phyloP scores from a whole-genome alignment of 2,888 invertebrate genomes.

The Spilosoma lubricipeda region DNA sequence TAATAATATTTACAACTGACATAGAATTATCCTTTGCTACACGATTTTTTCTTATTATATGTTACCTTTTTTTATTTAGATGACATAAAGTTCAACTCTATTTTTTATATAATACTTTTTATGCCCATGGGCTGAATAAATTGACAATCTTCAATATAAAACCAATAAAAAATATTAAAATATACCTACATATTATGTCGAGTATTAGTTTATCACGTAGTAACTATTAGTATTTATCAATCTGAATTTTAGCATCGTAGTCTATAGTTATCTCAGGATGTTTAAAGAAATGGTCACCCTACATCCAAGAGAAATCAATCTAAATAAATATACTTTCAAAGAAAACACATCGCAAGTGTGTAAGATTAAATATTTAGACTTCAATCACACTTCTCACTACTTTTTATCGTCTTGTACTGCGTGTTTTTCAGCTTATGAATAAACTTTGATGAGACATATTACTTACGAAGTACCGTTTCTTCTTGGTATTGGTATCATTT shows the following conservation, averaged over 20 bases:
- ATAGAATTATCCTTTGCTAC: neutral
- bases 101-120: neutral
- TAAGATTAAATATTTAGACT: conserved; percentile 48
- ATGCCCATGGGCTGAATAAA: neutral
- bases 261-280: neutral
- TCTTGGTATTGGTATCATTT: neutral
- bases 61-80: neutral
- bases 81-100: neutral
- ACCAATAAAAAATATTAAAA: neutral
- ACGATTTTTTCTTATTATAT: neutral
- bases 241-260: no score
- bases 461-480: neutral
- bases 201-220: no score
- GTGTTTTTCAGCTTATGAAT: neutral
- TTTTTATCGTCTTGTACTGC: conserved; percentile 30
- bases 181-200: no score
- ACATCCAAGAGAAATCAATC: conserved; percentile 21
- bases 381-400: conserved; percentile 37
- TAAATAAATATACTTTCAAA: conserved; percentile 41
- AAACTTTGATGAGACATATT: neutral
- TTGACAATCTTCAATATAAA: neutral
- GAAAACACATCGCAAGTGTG: conserved; percentile 37
- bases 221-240: no score
- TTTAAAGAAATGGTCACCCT: conserved; percentile 26
- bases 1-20: no score